Base-by-base conservation (phyloP, 2,113 vertebrate species). In the Microtus oregoni region DNA sequence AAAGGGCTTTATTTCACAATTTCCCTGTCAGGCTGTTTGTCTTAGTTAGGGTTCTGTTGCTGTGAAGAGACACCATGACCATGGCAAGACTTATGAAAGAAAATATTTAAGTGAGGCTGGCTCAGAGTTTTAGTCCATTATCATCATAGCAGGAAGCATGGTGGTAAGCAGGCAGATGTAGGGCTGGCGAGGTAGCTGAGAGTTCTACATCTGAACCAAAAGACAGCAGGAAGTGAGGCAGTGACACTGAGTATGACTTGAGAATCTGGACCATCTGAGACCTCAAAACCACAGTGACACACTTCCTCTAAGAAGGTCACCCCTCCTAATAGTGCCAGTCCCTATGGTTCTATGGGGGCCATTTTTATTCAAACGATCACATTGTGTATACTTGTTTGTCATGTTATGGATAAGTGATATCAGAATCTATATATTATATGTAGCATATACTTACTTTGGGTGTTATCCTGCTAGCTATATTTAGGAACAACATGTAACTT, bases 401-500 rank as follows among this genome's bases (percentile, higher is more conserved):
- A 82, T 44, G 11, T 72, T 96, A n/a, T 65, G 65, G 61, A 35
- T 44, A 63, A 95, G 63, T 61, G 19, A 83, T 50, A 87, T 73
- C 22, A n/a, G 11, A 22, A 5, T 81, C 28, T 61, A 73, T 20
- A 50, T 35, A 61, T 88, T 82, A 88, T 67, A 14, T 61, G 30
- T 20, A 35, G 79, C 50, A 79, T 6, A 70, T 68, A 89, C 41
- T 87, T 85, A 72, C 63, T 19, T 89, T 87, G 75, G 8, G 30
- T 92, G 35, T 75, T 70, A 76, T 58, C 1, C 35, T 75, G 32
- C 47, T 87, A 78, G 89, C 70, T 89, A 82, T 1, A 52, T 81
- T 77, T 89, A 96, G 28, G 55, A 93, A 72, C 1, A 81, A 92
- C 50, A 30, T n/a, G 78, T 19, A 70, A 47, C 79, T 96, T 94